Evolutionary conservation across 2,888 invertebrate genomes (phyloP).

Genomic region (Drosophila birchii): DNA sequence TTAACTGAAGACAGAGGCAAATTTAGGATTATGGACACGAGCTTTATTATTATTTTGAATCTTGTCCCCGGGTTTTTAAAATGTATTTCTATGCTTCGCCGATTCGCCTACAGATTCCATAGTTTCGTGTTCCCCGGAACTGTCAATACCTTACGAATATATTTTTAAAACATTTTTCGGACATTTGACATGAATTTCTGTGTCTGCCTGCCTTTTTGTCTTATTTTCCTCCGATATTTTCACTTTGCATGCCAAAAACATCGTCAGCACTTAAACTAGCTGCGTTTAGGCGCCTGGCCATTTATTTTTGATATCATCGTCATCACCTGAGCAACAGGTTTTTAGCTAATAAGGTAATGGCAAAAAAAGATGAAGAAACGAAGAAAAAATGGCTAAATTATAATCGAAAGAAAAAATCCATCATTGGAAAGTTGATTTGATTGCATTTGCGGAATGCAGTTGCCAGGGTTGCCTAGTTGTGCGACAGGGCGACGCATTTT

Average conservation of each 20-base stretch:
- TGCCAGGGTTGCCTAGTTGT: slow-evolving; percentile 69
- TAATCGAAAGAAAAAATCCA: slow-evolving; percentile 59
- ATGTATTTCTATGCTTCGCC: not conserved
- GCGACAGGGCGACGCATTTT: slow-evolving; percentile 73
- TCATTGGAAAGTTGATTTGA: slow-evolving; percentile 82
- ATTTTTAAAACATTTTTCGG: slow-evolving; percentile 11
- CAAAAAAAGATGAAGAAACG: slow-evolving; percentile 45
- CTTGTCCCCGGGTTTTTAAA: not conserved
- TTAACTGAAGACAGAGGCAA: not conserved
- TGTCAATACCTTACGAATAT: slow-evolving; percentile 4
- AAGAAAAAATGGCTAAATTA: slow-evolving; percentile 48
- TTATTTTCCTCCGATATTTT: slow-evolving; percentile 50
- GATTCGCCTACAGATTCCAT: not conserved
- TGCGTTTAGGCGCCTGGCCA: slow-evolving; percentile 54
- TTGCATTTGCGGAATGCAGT: slow-evolving; percentile 76
- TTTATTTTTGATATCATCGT: slow-evolving; percentile 50
- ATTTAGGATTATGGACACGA: not conserved
- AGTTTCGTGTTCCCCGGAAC: not conserved
- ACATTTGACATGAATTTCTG: slow-evolving; percentile 7
- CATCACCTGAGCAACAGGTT: slow-evolving; percentile 60
- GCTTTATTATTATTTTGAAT: not conserved
- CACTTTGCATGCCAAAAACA: slow-evolving; percentile 60
- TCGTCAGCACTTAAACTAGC: slow-evolving; percentile 22
- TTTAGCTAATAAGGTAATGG: slow-evolving; percentile 69
- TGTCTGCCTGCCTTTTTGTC: slow-evolving; percentile 8